Evolutionary conservation across 2,888 invertebrate species (phyloP).

Genomic region (Epistrophe grossulariae): DNA sequence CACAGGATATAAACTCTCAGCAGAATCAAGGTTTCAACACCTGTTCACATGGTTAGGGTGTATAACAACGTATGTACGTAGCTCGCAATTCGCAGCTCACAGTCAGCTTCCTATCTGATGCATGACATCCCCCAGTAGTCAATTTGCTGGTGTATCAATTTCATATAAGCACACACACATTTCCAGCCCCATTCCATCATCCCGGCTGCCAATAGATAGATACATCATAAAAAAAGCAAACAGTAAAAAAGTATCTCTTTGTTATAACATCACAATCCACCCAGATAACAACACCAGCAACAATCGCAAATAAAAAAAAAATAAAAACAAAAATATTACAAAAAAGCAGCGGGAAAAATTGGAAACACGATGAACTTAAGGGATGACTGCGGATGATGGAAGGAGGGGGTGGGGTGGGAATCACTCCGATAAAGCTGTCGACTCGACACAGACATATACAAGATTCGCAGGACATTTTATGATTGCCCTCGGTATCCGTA

Average conservation of each 20-base stretch:
- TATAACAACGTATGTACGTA: neutral
- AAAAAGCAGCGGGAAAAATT: constrained; percentile 30
- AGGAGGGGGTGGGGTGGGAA: constrained; percentile 26
- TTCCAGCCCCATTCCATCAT: neutral
- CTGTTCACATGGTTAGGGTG: constrained; percentile 47
- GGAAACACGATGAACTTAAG: constrained; percentile 59
- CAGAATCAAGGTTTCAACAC: constrained; percentile 65
- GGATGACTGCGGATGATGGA: constrained; percentile 49
- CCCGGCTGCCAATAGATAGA: constrained; percentile 47
- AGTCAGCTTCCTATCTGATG: neutral
- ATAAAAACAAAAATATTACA: constrained; percentile 30
- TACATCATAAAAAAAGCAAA: constrained; percentile 55
- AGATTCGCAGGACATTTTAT: constrained; percentile 69
- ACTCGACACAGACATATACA: constrained; percentile 45
- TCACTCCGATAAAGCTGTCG: constrained; percentile 71
- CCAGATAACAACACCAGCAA: constrained; percentile 74
- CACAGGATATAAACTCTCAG: neutral
- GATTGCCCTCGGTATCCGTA: constrained; percentile 67
- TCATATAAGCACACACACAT: constrained; percentile 30
- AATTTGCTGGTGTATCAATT: constrained; percentile 42
- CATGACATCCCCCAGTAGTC: constrained; percentile 27
- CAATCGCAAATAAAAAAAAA: constrained; percentile 53
- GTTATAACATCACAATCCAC: constrained; percentile 73
- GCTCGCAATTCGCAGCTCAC: neutral
- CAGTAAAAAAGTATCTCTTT: constrained; percentile 65